Conservation (phyloP, 2,888 invertebrate species). For the Tridacna crocea region DNA sequence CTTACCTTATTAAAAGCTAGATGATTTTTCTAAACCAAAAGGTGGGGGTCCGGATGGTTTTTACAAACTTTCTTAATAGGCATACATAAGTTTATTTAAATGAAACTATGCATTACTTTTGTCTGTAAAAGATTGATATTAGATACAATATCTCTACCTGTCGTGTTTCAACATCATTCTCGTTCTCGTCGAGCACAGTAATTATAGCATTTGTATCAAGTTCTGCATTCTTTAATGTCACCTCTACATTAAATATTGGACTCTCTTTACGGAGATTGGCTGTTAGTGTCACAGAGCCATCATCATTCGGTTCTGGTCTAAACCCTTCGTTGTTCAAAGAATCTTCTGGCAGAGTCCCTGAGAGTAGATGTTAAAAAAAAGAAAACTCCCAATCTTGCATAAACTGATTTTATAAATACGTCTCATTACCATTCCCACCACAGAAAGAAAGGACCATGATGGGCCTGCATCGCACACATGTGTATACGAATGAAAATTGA, state of each 20-base stretch:
- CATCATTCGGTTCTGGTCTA: slow-evolving; percentile 20
- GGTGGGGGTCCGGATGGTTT: too few relatives aligned
- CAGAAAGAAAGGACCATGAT: too few relatives aligned
- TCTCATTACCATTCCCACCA: too few relatives aligned
- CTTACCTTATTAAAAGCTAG: too few relatives aligned
- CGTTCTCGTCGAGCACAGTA: slow-evolving; percentile 1
- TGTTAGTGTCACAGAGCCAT: slow-evolving; percentile 15
- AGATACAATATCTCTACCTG: neutral
- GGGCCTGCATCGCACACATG: too few relatives aligned
- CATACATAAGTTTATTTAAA: neutral
- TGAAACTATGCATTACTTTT: neutral
- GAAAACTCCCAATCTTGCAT: neutral
- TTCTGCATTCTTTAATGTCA: slow-evolving; percentile 31
- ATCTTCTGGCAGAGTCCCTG: slow-evolving; percentile 27
- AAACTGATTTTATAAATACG: neutral
- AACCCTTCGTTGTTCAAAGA: slow-evolving; percentile 17
- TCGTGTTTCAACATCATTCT: slow-evolving; percentile 13
- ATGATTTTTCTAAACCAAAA: too few relatives aligned
- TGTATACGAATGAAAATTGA: too few relatives aligned
- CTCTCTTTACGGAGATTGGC: slow-evolving; percentile 9
- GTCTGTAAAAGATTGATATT: neutral
- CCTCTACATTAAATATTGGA: slow-evolving; percentile 18
- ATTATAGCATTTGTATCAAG: slow-evolving; percentile 7
- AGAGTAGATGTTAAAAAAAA: neutral
- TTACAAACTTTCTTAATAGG: neutral